Percentiles rank a stretch among this genome's conserved stretches.
phyloP scores from a whole-genome alignment of 53 echinoderm and acorn worm species.

The Holothuria leucospilota region DNA sequence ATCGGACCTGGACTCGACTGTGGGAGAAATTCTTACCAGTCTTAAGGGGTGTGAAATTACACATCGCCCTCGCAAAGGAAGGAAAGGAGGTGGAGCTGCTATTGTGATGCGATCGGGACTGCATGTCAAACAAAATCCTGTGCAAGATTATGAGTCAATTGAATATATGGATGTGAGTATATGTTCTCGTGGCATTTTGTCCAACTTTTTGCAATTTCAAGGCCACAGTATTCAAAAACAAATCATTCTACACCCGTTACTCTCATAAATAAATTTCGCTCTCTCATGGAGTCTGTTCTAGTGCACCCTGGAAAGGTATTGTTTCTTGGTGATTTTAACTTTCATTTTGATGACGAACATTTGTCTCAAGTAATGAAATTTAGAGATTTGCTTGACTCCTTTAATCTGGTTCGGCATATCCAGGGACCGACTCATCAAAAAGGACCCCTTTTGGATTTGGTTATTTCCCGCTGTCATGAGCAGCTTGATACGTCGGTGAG shows the following conservation, averaged over 20 bases:
- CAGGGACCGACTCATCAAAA: background rate
- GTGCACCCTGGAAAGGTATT: background rate
- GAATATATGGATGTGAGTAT: background rate
- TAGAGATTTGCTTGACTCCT: background rate
- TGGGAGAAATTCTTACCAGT: background rate
- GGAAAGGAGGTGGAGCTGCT: background rate
- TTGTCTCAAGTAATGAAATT: background rate
- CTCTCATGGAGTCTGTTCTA: background rate
- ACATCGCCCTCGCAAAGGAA: background rate
- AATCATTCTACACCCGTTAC: background rate
- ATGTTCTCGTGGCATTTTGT: background rate
- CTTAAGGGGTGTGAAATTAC: background rate
- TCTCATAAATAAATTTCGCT: background rate
- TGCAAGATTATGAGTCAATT: background rate
- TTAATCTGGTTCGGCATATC: background rate
- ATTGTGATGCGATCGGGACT: background rate
- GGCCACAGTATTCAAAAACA: background rate
- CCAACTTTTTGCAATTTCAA: background rate
- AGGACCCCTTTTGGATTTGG: background rate
- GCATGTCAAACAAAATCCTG: background rate
- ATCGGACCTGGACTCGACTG: background rate
- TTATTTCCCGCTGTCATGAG: constrained; percentile 10
- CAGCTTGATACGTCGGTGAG: background rate
- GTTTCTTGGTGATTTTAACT: background rate
- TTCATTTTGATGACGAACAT: background rate